Percentiles rank a stretch among this genome's conserved stretches.
These are phyloP conservation scores for Progne subis DNA, from an alignment of 2,113 vertebrate species.

Conservation along the genomic window DNA sequence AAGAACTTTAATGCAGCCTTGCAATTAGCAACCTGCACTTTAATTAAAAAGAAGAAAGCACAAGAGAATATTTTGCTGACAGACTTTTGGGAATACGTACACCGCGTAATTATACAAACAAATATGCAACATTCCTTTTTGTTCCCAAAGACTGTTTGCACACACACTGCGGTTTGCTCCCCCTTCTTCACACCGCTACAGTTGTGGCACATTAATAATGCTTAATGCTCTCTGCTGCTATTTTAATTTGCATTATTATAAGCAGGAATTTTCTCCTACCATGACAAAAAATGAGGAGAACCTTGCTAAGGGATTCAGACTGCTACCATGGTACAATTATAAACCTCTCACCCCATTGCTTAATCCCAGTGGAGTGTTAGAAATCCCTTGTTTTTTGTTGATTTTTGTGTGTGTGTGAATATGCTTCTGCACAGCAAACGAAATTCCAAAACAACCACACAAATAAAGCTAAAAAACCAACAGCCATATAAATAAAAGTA, in stretches of 20 bases:
- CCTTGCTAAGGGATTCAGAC: neutral
- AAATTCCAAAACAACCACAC: neutral
- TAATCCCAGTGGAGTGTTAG: neutral
- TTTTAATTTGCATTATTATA: neutral
- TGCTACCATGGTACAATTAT: neutral
- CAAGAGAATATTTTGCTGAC: neutral
- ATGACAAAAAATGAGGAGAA: neutral
- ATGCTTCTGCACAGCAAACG: neutral
- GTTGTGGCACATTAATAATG: neutral
- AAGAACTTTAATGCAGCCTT: slow-evolving; percentile 20
- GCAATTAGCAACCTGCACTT: neutral
- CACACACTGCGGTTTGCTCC: neutral
- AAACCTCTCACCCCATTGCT: neutral
- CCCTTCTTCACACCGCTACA: neutral
- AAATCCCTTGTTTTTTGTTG: neutral
- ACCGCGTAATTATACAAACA: neutral
- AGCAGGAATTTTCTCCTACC: neutral
- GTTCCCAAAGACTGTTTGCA: neutral
- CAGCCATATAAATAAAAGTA: neutral
- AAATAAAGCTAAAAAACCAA: neutral
- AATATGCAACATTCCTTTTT: neutral
- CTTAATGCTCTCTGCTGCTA: neutral
- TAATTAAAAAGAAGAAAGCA: slow-evolving; percentile 28
- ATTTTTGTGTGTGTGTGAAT: neutral
- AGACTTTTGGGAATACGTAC: neutral